These are phyloP conservation scores for Venturia canescens DNA, from an alignment of 1,140 invertebrate genomes.

Conservation along the genomic window DNA sequence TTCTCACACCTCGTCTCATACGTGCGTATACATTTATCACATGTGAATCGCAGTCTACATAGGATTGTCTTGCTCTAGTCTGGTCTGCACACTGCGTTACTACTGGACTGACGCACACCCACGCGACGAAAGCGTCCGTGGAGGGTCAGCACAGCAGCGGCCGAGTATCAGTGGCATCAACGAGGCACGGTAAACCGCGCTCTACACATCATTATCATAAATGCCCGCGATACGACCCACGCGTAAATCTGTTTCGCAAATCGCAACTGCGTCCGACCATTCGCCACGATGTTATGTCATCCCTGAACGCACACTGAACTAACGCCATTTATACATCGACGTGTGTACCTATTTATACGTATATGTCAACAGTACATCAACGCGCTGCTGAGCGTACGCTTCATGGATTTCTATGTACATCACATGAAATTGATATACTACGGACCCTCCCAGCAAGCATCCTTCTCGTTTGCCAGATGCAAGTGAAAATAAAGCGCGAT, in stretches of 20 bases:
- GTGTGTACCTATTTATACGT: constrained; percentile 1
- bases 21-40: no score
- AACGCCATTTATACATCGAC: background rate
- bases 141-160: constrained; percentile 18
- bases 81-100: background rate
- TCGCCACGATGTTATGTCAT: constrained; percentile 70
- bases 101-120: constrained; percentile 31
- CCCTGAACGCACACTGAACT: constrained; percentile 14
- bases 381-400: constrained; percentile 1
- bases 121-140: constrained; percentile 21
- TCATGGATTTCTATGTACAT: background rate
- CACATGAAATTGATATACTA: constrained; percentile 18
- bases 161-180: constrained; percentile 26
- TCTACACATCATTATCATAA: constrained; percentile 75
- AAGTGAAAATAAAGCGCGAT: background rate
- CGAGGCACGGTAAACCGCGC: constrained; percentile 62
- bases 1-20: no score
- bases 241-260: constrained; percentile 76
- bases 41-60: no score
- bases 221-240: constrained; percentile 72
- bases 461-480: background rate
- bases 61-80: constrained; percentile 19
- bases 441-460: background rate
- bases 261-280: constrained; percentile 58
- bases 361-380: background rate